phyloP scores from a whole-genome alignment of 2,113 vertebrate species.

The Tyto alba region DNA sequence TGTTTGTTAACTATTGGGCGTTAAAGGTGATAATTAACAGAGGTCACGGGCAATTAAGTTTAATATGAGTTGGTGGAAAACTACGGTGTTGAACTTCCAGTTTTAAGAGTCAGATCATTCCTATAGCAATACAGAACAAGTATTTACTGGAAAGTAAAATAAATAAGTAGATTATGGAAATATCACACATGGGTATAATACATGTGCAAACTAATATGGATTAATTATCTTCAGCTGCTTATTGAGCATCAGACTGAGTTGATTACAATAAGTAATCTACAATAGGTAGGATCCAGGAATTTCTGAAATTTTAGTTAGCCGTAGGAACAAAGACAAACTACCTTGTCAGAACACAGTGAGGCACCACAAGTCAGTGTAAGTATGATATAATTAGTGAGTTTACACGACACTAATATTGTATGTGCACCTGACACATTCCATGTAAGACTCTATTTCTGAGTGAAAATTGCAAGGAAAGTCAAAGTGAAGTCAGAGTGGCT shows the following conservation, averaged over 20 bases:
- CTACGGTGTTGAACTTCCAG: neutral
- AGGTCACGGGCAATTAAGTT: neutral
- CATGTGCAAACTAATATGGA: neutral
- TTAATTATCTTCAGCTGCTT: neutral
- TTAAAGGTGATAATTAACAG: conserved; percentile 19
- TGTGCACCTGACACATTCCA: neutral
- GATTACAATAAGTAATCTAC: neutral
- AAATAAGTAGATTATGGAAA: neutral
- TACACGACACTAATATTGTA: neutral
- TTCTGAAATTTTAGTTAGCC: neutral
- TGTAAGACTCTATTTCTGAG: neutral
- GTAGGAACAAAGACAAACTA: neutral
- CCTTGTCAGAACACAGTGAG: neutral
- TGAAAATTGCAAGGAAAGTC: neutral
- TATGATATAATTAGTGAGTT: conserved; percentile 34
- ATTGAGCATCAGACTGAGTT: neutral
- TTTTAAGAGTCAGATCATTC: neutral
- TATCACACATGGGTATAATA: neutral
- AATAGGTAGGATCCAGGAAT: neutral
- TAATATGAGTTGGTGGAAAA: neutral
- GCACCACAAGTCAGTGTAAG: conserved; percentile 1
- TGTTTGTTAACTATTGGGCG: conserved; percentile 28
- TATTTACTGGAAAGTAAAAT: neutral
- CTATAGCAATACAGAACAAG: neutral
- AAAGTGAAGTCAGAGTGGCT: neutral